Percentiles rank a stretch among this genome's conserved stretches.
phyloP scores from a whole-genome alignment of 2,797 vertebrate species.

The Lepilemur septentrionalis region DNA sequence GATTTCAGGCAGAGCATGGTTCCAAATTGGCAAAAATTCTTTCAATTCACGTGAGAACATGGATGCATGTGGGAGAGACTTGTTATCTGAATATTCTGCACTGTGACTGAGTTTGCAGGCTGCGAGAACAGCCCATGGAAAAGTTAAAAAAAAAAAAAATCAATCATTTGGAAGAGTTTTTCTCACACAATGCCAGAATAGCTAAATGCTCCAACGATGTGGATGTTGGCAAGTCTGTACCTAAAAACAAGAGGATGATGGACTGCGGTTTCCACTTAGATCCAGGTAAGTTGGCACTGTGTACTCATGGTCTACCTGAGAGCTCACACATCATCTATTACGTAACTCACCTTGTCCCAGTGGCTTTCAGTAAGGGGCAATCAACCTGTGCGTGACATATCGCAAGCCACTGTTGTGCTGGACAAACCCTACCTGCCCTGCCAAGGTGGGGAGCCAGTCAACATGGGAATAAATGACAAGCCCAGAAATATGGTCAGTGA shows the following conservation, averaged over 20 bases:
- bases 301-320: not conserved
- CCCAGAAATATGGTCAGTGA: not conserved
- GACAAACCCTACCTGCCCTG: not conserved
- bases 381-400: not conserved
- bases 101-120: not conserved
- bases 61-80: not conserved
- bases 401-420: not conserved
- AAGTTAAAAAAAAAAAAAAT: not conserved
- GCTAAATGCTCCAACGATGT: not conserved
- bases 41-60: constrained; percentile 12
- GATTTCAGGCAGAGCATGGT: not conserved
- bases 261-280: not conserved
- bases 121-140: not conserved
- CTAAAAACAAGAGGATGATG: not conserved
- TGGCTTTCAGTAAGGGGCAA: not conserved
- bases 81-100: constrained; percentile 28
- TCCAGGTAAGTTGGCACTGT: not conserved
- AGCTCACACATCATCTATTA: not conserved
- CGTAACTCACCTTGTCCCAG: not conserved
- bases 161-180: constrained; percentile 1
- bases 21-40: constrained; percentile 45
- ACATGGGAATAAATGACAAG: not conserved
- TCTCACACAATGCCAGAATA: not conserved
- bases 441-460: not conserved
- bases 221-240: not conserved